Percentiles rank a stretch among this genome's conserved stretches.
Evolutionary conservation across 53 echinoderm and acorn worm species (phyloP).

Genomic region (Paelopatides confundens): DNA sequence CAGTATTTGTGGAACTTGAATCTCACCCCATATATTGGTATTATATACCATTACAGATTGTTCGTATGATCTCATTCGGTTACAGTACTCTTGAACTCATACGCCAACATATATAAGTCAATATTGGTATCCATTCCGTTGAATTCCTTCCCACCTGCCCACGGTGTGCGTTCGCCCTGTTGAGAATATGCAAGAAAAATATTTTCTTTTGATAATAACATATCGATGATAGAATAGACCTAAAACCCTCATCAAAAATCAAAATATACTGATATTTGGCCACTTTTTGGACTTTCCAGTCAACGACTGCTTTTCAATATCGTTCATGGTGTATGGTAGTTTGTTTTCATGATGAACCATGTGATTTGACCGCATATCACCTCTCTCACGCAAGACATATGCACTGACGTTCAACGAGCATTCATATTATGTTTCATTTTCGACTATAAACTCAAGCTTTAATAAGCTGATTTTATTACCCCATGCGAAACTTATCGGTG

Average conservation of each 20-base stretch:
- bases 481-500: no score
- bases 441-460: no score
- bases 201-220: not conserved
- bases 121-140: not conserved
- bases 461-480: no score
- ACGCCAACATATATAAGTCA: not conserved
- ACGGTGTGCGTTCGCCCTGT: not conserved
- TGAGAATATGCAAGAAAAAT: not conserved
- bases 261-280: slow-evolving; percentile 15
- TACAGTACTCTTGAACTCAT: not conserved
- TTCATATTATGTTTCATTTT: no score
- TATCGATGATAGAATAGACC: not conserved
- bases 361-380: no score
- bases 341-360: no score
- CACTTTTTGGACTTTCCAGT: not conserved
- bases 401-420: no score
- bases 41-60: no score
- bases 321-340: not conserved
- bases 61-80: not conserved
- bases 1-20: no score
- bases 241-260: not conserved
- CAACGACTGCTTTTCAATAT: not conserved
- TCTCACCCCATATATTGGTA: no score
- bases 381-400: no score
- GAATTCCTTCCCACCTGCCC: not conserved